These are phyloP conservation scores for Drosophila rellima DNA, from an alignment of 2,888 invertebrate genomes.

Conservation along the genomic window DNA sequence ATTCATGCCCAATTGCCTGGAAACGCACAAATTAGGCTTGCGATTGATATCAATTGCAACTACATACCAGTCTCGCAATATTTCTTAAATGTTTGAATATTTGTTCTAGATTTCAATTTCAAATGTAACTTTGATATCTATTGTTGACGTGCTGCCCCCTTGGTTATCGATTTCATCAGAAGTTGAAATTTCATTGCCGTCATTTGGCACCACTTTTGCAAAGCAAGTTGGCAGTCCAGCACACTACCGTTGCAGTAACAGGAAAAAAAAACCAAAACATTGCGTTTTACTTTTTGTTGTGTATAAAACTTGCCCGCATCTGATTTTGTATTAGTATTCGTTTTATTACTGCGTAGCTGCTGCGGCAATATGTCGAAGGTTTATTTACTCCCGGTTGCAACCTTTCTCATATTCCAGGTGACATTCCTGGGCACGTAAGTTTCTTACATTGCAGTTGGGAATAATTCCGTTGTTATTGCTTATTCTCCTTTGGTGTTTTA, in stretches of 20 bases:
- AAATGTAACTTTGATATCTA: conserved; percentile 1
- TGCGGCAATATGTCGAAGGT: conserved; percentile 80
- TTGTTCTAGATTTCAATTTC: no score
- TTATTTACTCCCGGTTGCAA: conserved; percentile 84
- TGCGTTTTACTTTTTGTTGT: conserved; percentile 29
- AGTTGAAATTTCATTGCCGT: background rate
- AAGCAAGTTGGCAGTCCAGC: conserved; percentile 37
- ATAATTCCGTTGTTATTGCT: conserved; percentile 11
- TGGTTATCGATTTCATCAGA: background rate
- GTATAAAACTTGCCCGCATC: background rate
- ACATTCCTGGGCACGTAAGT: conserved; percentile 86
- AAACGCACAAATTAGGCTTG: background rate
- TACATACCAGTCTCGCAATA: conserved; percentile 12
- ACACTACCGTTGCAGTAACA: conserved; percentile 28
- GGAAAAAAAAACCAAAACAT: conserved; percentile 20
- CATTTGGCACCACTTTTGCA: background rate
- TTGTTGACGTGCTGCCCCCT: conserved; percentile 1
- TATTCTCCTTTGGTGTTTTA: background rate
- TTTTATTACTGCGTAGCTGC: conserved; percentile 9
- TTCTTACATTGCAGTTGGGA: conserved; percentile 13
- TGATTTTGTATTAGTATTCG: conserved; percentile 17
- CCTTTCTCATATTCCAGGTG: conserved; percentile 84
- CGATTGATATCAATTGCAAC: background rate
- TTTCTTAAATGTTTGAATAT: no score
- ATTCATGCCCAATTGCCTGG: conserved; percentile 29